A percentile compares a stretch with the other conserved stretches of the same genome.
These are phyloP conservation scores for Psylliodes chrysocephalus DNA, from an alignment of 2,888 invertebrate species.

Conservation along the genomic window DNA sequence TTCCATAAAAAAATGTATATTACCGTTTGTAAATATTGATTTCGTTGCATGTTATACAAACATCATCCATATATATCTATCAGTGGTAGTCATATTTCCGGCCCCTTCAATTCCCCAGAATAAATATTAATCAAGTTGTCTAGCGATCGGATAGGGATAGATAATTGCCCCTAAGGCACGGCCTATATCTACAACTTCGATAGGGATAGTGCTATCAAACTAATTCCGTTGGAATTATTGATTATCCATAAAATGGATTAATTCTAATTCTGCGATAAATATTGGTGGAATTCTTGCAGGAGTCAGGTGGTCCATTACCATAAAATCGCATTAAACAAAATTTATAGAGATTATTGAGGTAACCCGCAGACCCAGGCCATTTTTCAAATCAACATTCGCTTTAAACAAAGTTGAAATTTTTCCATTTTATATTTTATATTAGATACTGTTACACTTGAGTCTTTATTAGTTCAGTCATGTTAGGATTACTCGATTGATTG, in stretches of 20 bases:
- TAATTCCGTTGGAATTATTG: constrained; percentile 37
- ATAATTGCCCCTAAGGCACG: constrained; percentile 26
- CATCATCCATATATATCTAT: neutral
- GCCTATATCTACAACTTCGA: constrained; percentile 2
- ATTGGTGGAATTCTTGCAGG: constrained; percentile 15
- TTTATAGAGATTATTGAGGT: constrained; percentile 3
- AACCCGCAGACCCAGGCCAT: no score
- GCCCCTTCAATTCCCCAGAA: constrained; percentile 18
- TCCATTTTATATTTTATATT: no score
- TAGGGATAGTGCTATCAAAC: constrained; percentile 26
- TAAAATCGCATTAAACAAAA: constrained; percentile 27
- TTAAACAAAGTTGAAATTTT: no score
- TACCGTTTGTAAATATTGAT: neutral
- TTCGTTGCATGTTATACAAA: neutral
- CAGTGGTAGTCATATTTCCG: neutral
- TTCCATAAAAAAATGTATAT: no score
- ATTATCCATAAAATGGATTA: constrained; percentile 38
- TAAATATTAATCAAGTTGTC: constrained; percentile 26
- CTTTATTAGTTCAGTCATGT: no score
- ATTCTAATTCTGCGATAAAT: constrained; percentile 36
- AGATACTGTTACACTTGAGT: no score
- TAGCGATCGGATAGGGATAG: constrained; percentile 16
- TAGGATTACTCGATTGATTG: no score
- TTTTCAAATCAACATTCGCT: no score
- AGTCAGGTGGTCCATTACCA: constrained; percentile 16